These are phyloP conservation scores for Drosophila atripex DNA, from an alignment of 2,888 invertebrate species.

Conservation along the genomic window DNA sequence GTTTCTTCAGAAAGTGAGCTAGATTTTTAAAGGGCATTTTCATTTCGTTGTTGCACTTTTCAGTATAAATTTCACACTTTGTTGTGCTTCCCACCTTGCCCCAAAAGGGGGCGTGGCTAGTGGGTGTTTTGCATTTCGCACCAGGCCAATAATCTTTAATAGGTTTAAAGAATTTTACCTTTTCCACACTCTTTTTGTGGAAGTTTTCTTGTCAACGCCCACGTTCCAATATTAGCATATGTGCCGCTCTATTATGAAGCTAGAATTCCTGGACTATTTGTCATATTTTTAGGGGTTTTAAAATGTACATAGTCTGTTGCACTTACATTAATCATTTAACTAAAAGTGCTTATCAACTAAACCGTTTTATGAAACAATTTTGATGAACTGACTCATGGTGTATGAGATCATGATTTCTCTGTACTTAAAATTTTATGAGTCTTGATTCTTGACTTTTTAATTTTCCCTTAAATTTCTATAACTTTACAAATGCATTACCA, in stretches of 20 bases:
- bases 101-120: constrained; percentile 49
- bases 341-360: too few species aligned
- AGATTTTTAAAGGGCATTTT: not conserved
- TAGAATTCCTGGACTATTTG: constrained; percentile 18
- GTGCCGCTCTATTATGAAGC: constrained; percentile 23
- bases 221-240: constrained; percentile 25
- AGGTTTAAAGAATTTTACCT: constrained; percentile 40
- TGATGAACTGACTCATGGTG: not conserved
- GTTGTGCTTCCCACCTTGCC: constrained; percentile 38
- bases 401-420: not conserved
- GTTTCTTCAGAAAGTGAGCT: too few species aligned
- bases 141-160: constrained; percentile 69
- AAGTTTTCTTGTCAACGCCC: constrained; percentile 26
- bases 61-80: constrained; percentile 21
- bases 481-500: constrained; percentile 16
- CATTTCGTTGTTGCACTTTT: not conserved
- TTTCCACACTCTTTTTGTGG: constrained; percentile 13
- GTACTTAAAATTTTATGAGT: not conserved
- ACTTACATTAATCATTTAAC: not conserved
- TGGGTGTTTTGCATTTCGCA: constrained; percentile 51
- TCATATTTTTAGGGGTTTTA: not conserved
- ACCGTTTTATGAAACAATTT: too few species aligned
- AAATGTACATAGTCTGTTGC: too few species aligned
- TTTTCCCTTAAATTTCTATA: not conserved
- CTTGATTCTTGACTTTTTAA: not conserved